Evolutionary conservation across 2,797 vertebrate species (phyloP).

Genomic region (Otus scops): DNA sequence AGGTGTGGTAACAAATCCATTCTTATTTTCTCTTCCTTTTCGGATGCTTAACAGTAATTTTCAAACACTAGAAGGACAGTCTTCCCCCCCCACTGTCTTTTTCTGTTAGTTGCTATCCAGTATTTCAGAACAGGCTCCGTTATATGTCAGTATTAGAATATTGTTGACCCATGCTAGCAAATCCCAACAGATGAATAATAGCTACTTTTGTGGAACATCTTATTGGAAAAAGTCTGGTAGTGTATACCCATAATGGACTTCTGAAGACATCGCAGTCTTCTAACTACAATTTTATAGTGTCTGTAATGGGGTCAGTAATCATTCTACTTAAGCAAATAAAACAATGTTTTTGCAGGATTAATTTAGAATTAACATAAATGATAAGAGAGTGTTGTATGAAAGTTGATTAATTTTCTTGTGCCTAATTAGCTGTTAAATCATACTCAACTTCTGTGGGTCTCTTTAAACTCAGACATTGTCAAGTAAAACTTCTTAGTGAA

Average conservation of each 20-base stretch:
- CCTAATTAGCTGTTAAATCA: background rate
- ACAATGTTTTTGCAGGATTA: background rate
- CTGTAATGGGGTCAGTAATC: background rate
- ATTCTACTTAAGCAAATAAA: background rate
- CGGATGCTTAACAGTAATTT: background rate
- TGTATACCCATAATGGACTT: background rate
- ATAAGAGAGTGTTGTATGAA: background rate
- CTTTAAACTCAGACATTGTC: background rate
- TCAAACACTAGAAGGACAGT: rapidly evolving
- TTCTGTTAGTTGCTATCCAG: background rate
- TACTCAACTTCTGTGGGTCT: rapidly evolving
- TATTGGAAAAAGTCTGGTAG: background rate
- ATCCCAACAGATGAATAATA: background rate
- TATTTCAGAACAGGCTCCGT: background rate
- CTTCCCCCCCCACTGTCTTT: background rate
- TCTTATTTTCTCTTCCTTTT: background rate
- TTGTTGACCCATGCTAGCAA: background rate
- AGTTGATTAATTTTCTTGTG: background rate
- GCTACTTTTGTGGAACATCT: background rate
- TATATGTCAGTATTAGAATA: background rate
- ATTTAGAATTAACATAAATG: background rate
- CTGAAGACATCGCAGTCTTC: background rate
- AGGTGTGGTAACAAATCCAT: background rate
- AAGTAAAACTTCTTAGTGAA: background rate
- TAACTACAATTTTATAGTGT: background rate